Percentiles rank a stretch among this genome's conserved stretches.
These are phyloP conservation scores for Heliconius himera DNA, from an alignment of 1,140 invertebrate species.

Conservation along the genomic window DNA sequence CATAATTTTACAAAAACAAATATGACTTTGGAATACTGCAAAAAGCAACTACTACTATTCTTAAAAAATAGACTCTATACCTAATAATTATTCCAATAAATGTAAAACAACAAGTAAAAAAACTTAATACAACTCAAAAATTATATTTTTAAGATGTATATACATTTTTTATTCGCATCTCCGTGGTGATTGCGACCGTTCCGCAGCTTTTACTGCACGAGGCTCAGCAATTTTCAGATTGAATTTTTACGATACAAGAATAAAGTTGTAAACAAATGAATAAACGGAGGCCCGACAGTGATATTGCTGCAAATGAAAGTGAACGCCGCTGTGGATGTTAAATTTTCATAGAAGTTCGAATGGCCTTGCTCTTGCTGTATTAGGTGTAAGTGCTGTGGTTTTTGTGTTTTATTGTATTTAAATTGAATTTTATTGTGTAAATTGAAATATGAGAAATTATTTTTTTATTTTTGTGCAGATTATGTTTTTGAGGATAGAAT, in stretches of 20 bases:
- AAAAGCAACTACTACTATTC: no score
- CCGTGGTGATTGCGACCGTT: constrained; percentile 45
- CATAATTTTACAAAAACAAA: no score
- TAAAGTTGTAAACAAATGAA: constrained; percentile 69
- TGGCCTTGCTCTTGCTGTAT: background rate
- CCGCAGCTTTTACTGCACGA: constrained; percentile 36
- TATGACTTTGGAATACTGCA: no score
- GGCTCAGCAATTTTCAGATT: constrained; percentile 64
- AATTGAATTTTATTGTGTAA: background rate
- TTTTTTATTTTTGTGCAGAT: no score
- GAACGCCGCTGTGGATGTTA: constrained; percentile 42
- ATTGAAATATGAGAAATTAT: no score
- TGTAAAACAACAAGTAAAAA: background rate
- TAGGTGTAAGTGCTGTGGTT: constrained; percentile 19
- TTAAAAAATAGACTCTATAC: no score
- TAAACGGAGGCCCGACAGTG: constrained; percentile 86
- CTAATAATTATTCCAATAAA: no score
- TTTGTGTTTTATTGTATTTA: background rate
- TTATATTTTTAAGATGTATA: constrained; percentile 44
- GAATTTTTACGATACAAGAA: constrained; percentile 68
- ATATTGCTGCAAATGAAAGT: constrained; percentile 45
- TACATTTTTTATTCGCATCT: constrained; percentile 51
- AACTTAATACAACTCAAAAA: constrained; percentile 35
- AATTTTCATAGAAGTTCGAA: constrained; percentile 14
- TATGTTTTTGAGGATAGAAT: no score